Evolutionary conservation across 2,113 vertebrate species (phyloP), one percentile per base, ranked within the genome.

Genomic region (Campylorhamphus procurvoides): DNA sequence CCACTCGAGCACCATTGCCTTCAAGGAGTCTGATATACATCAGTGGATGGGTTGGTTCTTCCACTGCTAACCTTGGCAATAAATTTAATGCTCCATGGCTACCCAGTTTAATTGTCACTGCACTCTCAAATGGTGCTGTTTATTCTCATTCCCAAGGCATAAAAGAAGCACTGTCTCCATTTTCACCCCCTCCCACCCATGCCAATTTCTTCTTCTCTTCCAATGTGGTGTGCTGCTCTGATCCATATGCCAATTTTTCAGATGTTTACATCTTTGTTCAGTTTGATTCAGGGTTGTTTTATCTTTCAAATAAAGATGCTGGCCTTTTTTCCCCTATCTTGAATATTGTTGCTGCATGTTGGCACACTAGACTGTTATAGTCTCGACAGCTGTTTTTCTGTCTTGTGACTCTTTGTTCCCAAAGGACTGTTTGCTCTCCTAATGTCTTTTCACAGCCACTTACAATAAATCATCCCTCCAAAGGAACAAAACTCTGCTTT

Each of bases 341-440:
- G 68, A 87, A 76, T 63, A 62, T 58, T 74, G 42, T 46, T 86
- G 47, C n/a, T 84, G 11, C 4, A 0, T 52, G 35, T 81, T 89
- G 79, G 64, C 88, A 89, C 33, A 53, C 25, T 40, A 67, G 47
- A 60, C 15, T 69, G 52, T 81, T 83, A 39, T 6, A 66, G 15
- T 74, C 82, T 74, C 82, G 93, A 91, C 42, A 96, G 67, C 49
- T 89, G 62, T 83, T 91, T 89, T 90, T 59, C 84, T 87, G 6
- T 62, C 29, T 82, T 93, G 49, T 74, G 84, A 85, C 35, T 87
- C 58, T 72, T 60, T 68, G 18, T 67, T 95, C 87, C 93, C 91
- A 87, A 76, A 71, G 82, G 87, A 89, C 52, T 92, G 29, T 92
- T 94, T 90, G 55, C 79, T 96, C 52, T 92, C 55, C 64, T 66